phyloP scores from a whole-genome alignment of 1,140 invertebrate genomes.

The Platorchestia sp. region DNA sequence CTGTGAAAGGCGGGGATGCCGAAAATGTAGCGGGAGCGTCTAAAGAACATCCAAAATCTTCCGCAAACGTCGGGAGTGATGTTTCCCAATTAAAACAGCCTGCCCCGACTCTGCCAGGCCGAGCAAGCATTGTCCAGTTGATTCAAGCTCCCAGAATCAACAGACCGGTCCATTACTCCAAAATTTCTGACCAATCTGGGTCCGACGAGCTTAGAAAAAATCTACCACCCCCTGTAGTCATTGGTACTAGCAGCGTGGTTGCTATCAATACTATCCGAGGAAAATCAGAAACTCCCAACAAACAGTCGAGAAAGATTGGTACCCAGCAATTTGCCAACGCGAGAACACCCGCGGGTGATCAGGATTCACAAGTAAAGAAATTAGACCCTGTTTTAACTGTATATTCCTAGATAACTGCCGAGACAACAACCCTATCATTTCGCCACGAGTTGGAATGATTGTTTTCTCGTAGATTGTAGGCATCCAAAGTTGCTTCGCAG shows the following conservation, averaged over 20 bases:
- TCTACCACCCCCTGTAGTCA: not conserved
- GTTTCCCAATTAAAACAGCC: not conserved
- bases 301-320: not conserved
- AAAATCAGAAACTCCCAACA: not conserved
- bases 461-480: not conserved
- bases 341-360: not conserved
- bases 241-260: conserved; percentile 9
- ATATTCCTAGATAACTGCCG: not conserved
- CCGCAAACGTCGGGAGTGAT: not conserved
- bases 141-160: conserved; percentile 6
- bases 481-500: not conserved
- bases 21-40: not conserved
- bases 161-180: not conserved
- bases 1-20: not conserved
- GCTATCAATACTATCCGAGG: not conserved
- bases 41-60: not conserved
- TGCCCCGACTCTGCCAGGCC: not conserved
- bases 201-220: not conserved
- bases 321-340: too few species aligned
- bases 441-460: not conserved
- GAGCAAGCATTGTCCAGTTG: conserved; percentile 34
- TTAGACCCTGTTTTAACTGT: not conserved
- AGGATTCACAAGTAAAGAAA: not conserved
- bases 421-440: not conserved
- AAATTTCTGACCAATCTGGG: not conserved